phyloP scores from a whole-genome alignment of 2,113 vertebrate species.

The Pterophyllum scalare region DNA sequence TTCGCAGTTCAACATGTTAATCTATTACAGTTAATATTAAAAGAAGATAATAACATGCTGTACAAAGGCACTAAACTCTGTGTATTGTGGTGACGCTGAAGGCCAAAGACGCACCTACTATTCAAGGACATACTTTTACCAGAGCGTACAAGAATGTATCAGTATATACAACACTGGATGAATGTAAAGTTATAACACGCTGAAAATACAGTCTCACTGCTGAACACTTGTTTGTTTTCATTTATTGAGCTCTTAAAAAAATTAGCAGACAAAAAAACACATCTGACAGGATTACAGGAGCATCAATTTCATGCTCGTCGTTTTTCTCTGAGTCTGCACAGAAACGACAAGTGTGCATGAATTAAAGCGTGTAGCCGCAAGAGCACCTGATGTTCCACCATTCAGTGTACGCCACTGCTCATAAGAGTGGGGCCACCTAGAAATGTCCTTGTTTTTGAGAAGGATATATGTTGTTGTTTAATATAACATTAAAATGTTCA shows the following conservation, averaged over 20 bases:
- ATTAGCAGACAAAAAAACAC: background rate
- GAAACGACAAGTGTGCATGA: background rate
- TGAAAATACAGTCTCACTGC: conserved; percentile 64
- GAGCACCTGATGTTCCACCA: background rate
- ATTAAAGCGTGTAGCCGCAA: background rate
- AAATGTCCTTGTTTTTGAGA: background rate
- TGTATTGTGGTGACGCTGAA: conserved; percentile 67
- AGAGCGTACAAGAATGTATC: conserved; percentile 71
- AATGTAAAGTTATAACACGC: conserved; percentile 70
- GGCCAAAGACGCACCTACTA: conserved; percentile 75
- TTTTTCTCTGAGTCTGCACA: background rate
- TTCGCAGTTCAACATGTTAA: conserved; percentile 62
- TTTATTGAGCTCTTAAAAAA: conserved; percentile 37
- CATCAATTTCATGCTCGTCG: background rate
- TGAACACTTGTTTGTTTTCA: conserved; percentile 45
- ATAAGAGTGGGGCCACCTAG: background rate
- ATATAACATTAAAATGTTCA: conserved; percentile 1
- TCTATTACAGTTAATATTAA: conserved; percentile 62
- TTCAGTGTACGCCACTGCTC: background rate
- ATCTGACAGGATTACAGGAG: conserved; percentile 19
- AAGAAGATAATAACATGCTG: conserved; percentile 44
- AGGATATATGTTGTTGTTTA: background rate
- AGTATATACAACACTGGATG: conserved; percentile 63
- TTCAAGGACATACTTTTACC: conserved; percentile 62
- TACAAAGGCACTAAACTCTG: conserved; percentile 60